A percentile compares a stretch with the other conserved stretches of the same genome.
Conservation (phyloP, 1,140 invertebrate species). For the Drosophila punjabiensis region DNA sequence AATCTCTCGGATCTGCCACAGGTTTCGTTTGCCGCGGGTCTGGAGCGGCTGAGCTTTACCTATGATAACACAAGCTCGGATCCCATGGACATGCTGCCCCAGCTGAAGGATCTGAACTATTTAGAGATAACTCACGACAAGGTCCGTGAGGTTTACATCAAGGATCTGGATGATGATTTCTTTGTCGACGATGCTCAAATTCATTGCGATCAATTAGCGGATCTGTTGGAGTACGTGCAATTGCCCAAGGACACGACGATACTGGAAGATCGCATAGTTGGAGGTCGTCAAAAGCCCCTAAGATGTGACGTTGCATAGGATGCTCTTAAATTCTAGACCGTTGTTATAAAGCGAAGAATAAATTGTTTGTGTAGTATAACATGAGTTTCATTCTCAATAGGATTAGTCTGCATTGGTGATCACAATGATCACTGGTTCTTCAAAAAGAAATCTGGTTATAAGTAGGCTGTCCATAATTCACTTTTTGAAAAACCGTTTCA, state of each 20-base stretch:
- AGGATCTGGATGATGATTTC: slow-evolving; percentile 51
- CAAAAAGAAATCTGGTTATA: no score
- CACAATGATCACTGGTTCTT: no score
- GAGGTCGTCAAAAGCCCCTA: slow-evolving; percentile 5
- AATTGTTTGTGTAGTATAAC: slow-evolving; percentile 1
- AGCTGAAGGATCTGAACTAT: slow-evolving; percentile 47
- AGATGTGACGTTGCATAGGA: slow-evolving; percentile 11
- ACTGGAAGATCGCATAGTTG: slow-evolving; percentile 29
- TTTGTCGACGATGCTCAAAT: slow-evolving; percentile 27
- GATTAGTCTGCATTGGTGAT: no score
- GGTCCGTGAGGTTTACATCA: slow-evolving; percentile 54
- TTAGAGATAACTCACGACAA: slow-evolving; percentile 49
- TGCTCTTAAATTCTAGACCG: not conserved
- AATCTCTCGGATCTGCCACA: slow-evolving; percentile 38
- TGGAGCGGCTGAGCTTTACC: slow-evolving; percentile 61
- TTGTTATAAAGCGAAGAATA: not conserved
- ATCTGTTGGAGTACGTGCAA: slow-evolving; percentile 21
- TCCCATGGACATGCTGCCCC: slow-evolving; percentile 37
- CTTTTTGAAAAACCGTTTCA: no score
- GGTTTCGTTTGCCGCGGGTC: slow-evolving; percentile 27
- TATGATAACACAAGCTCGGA: slow-evolving; percentile 31
- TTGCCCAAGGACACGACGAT: slow-evolving; percentile 42
- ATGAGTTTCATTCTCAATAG: no score
- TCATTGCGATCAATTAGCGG: slow-evolving; percentile 52
- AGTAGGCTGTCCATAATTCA: no score